Base-by-base conservation (phyloP, 2,797 vertebrate species). In the Etheostoma perlongum region DNA sequence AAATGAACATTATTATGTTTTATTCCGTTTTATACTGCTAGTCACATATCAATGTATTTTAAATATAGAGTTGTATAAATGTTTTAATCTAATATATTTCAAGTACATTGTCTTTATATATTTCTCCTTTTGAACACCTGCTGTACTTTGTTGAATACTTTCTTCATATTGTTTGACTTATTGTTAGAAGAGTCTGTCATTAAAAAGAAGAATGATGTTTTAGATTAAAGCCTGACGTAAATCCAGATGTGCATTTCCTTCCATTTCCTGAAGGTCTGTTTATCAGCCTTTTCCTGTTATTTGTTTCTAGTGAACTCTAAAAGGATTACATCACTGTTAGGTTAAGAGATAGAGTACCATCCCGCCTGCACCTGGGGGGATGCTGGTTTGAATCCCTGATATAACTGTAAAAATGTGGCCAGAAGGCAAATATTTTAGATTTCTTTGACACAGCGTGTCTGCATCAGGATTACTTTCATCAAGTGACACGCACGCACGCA, bases 11-110 rank as follows among this genome's bases (percentile, higher is more conserved):
- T 57, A 54, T 30, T 25, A 13, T 74, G n/a, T 76, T 64, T 64
- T 76, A 30, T 73, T 72, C 13, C 30, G 21, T 62, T 78, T 63
- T 36, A 62, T 78, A 65, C 12, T 82, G 71, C 42, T 86, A 63
- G 33, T 72, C 42, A 25, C n/a, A 9, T 84, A 60, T 85, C 80
- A 59, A 67, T 76, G 63, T 78, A 61, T 82, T 76, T 73, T 47
- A 16, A 40, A 13, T 44, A 14, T 13, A 87, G 48, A 78, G 52
- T 40, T 82, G 8, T 71, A 67, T 74, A 62, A 23, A 78, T 58
- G n/a, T 78, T 75, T 76, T 83, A 77, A 68, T 81, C 13, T 84
- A 91, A 88, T 91, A 89, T 92, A 88, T 92, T 86, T 33, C 21
- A 78, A 74, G 1, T 76, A 85, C 82, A 87, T 54, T 51, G 2